Evolutionary conservation across 2,888 invertebrate species (phyloP).

Genomic region (Nomada fucata): DNA sequence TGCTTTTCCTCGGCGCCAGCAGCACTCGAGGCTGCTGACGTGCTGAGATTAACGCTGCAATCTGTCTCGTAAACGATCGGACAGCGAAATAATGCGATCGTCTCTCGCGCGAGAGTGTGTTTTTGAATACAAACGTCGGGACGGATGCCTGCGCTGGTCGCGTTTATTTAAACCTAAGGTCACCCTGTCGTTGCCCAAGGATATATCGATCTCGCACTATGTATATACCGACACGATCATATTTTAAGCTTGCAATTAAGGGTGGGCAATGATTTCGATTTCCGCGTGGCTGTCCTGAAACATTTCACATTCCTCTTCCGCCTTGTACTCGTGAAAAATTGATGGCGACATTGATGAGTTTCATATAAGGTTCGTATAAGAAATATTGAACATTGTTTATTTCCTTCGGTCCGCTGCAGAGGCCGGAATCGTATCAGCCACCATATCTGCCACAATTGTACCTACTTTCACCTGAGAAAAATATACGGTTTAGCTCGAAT

Average conservation of each 20-base stretch:
- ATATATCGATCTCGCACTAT: slow-evolving; percentile 51
- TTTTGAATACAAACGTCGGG: slow-evolving; percentile 36
- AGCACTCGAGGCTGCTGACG: slow-evolving; percentile 24
- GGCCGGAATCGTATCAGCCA: too few relatives aligned
- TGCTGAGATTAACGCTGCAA: slow-evolving; percentile 41
- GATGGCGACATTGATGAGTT: too few relatives aligned
- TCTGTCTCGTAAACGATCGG: slow-evolving; percentile 42
- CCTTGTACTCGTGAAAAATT: too few relatives aligned
- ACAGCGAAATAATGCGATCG: slow-evolving; percentile 28
- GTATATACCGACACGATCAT: slow-evolving; percentile 31
- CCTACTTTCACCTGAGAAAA: too few relatives aligned
- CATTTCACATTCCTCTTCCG: neutral
- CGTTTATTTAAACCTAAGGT: slow-evolving; percentile 69
- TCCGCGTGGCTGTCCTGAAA: slow-evolving; percentile 8
- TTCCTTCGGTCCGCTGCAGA: too few relatives aligned
- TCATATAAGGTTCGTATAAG: too few relatives aligned
- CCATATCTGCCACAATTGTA: too few relatives aligned
- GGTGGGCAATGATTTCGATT: slow-evolving; percentile 26
- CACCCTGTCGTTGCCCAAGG: slow-evolving; percentile 59
- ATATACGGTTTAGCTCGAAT: too few relatives aligned
- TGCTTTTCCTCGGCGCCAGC: slow-evolving; percentile 23
- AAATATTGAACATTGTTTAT: too few relatives aligned
- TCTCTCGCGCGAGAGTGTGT: slow-evolving; percentile 27
- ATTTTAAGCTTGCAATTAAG: slow-evolving; percentile 44
- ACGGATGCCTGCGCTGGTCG: slow-evolving; percentile 41